Percentiles rank a stretch among this genome's conserved stretches.
Evolutionary conservation across 1,140 invertebrate species (phyloP).

Genomic region (Penaeus japonicus): DNA sequence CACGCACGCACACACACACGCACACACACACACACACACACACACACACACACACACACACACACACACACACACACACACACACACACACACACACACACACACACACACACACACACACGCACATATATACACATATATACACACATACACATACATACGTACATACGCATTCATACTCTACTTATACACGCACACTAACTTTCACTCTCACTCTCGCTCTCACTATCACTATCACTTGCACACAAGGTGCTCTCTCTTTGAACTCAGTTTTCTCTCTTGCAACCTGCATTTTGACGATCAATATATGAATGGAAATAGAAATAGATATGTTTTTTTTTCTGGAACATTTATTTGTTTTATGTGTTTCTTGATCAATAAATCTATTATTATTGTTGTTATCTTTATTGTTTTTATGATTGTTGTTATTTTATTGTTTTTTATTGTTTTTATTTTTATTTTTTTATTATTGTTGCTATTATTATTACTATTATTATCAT

Average conservation of each 20-base stretch:
- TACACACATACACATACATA: too few relatives aligned
- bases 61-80: too few relatives aligned
- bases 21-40: not conserved
- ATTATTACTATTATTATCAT: not conserved
- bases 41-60: too few relatives aligned
- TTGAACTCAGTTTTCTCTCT: too few relatives aligned
- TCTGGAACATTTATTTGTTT: not conserved
- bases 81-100: not conserved
- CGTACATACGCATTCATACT: not conserved
- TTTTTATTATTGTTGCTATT: not conserved
- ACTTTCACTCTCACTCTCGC: not conserved
- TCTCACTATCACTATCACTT: not conserved
- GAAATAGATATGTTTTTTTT: not conserved
- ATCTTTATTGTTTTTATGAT: not conserved
- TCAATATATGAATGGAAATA: too few relatives aligned
- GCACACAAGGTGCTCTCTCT: not conserved
- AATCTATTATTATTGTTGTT: not conserved
- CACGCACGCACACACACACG: not conserved
- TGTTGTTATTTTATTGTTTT: not conserved
- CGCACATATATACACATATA: conserved; percentile 1
- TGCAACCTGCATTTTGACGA: too few relatives aligned
- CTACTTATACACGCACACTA: too few relatives aligned
- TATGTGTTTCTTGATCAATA: too few relatives aligned
- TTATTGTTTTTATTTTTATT: not conserved
- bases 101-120: not conserved